A percentile compares a stretch with the other conserved stretches of the same genome.
Evolutionary conservation across 2,797 vertebrate genomes (phyloP).

Genomic region (Siniperca undulata): DNA sequence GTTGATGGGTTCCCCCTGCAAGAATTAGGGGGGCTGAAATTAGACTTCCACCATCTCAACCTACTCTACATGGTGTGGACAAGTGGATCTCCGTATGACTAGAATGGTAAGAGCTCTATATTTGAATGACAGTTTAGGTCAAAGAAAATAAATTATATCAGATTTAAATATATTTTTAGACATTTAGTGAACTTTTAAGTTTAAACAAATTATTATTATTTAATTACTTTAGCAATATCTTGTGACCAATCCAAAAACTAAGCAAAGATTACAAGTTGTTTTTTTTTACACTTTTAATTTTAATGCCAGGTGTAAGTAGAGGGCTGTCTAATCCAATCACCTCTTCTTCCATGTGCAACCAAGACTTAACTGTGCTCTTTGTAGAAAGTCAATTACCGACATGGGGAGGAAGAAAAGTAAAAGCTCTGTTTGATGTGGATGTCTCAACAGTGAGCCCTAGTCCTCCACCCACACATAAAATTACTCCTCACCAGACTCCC

Average conservation of each 20-base stretch:
- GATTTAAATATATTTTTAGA: background rate
- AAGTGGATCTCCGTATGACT: background rate
- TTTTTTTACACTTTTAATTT: background rate
- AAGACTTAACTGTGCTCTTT: slow-evolving; percentile 19
- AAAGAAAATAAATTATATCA: background rate
- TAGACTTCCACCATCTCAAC: background rate
- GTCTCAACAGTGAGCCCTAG: slow-evolving; percentile 13
- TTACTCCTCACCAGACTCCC: slow-evolving; percentile 23
- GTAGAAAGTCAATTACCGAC: slow-evolving; percentile 14
- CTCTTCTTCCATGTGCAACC: background rate
- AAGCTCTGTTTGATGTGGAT: slow-evolving; percentile 26
- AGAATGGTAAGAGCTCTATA: background rate
- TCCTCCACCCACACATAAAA: slow-evolving; percentile 7
- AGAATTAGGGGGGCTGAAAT: background rate
- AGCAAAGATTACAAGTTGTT: background rate
- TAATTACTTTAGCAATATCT: background rate
- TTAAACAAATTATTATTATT: background rate
- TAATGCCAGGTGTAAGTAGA: slow-evolving; percentile 1
- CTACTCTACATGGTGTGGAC: too few relatives aligned
- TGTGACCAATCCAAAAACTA: background rate
- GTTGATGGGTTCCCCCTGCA: slow-evolving; percentile 15
- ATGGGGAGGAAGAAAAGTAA: slow-evolving; percentile 9
- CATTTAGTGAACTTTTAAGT: background rate
- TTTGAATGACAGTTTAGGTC: background rate
- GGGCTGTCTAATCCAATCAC: background rate